Percentiles rank a stretch among this genome's conserved stretches.
These are phyloP conservation scores for Tupaia tana DNA, from an alignment of 2,113 vertebrate species.

Conservation along the genomic window DNA sequence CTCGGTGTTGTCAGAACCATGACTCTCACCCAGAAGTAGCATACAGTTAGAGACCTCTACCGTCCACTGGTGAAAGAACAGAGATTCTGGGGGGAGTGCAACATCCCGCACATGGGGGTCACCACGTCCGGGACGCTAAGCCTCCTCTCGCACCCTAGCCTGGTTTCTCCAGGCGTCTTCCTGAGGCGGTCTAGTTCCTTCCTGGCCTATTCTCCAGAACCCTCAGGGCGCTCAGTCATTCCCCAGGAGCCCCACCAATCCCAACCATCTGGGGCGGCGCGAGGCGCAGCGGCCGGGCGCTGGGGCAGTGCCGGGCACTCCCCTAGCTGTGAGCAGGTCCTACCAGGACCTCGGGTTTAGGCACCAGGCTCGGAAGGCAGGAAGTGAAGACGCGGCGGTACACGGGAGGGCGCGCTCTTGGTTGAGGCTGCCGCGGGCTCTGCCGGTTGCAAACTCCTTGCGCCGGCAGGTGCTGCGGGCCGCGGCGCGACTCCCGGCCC, in stretches of 20 bases:
- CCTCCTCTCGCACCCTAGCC: background rate
- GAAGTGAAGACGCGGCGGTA: background rate
- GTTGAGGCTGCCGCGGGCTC: fast-evolving
- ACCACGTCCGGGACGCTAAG: background rate
- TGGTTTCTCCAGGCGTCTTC: background rate
- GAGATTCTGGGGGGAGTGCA: fast-evolving
- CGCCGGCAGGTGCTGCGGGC: background rate
- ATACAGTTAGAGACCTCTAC: background rate
- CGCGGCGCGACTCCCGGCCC: background rate
- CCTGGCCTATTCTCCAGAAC: background rate
- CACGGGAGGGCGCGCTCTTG: fast-evolving
- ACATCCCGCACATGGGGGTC: background rate
- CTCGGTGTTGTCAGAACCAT: background rate
- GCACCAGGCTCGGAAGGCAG: background rate
- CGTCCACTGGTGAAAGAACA: background rate
- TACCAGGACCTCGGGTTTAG: background rate
- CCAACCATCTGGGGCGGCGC: background rate
- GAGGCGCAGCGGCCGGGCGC: too few relatives aligned
- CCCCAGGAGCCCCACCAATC: background rate
- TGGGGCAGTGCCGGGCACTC: too few relatives aligned
- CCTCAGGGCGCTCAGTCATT: fast-evolving
- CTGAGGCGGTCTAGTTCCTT: background rate
- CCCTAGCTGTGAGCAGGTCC: background rate
- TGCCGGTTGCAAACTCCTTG: background rate
- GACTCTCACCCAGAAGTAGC: background rate